A percentile compares a stretch with the other conserved stretches of the same genome.
phyloP scores from a whole-genome alignment of 2,797 vertebrate genomes.

The Gymnodraco acuticeps region DNA sequence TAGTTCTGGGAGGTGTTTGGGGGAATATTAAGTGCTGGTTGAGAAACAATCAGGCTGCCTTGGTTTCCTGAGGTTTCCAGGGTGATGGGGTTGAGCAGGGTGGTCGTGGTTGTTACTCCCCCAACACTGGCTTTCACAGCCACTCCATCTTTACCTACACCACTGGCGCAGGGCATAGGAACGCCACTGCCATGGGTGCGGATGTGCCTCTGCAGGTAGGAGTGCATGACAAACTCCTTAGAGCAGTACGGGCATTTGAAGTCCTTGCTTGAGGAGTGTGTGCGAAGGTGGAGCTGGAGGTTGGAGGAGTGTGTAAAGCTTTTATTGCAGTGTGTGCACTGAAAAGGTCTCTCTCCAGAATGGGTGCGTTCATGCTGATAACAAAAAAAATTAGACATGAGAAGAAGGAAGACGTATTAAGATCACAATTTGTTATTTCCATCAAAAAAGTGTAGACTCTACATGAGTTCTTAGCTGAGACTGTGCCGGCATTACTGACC shows the following conservation, averaged over 20 bases:
- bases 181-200: slow-evolving; percentile 85
- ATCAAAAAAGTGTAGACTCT: not conserved
- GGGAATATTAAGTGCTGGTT: slow-evolving; percentile 88
- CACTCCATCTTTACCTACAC: slow-evolving; percentile 72
- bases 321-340: slow-evolving; percentile 90
- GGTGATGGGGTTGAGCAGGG: slow-evolving; percentile 88
- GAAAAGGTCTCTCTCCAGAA: slow-evolving; percentile 92
- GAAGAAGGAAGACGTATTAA: not conserved
- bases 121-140: slow-evolving; percentile 80
- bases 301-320: slow-evolving; percentile 93
- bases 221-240: slow-evolving; percentile 94
- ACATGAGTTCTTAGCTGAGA: not conserved
- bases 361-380: slow-evolving; percentile 92
- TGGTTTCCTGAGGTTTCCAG: slow-evolving; percentile 84
- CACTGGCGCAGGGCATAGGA: slow-evolving; percentile 39
- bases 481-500: slow-evolving; percentile 52
- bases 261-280: slow-evolving; percentile 91
- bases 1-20: slow-evolving; percentile 90
- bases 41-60: slow-evolving; percentile 86
- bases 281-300: slow-evolving; percentile 92
- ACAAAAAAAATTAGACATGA: slow-evolving; percentile 14
- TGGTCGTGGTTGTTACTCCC: slow-evolving; percentile 76
- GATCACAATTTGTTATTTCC: not conserved
- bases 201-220: slow-evolving; percentile 93
- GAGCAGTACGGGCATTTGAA: slow-evolving; percentile 90